Evolutionary conservation across 2,113 vertebrate species (phyloP).

Genomic region (Pseudopipra pipra): DNA sequence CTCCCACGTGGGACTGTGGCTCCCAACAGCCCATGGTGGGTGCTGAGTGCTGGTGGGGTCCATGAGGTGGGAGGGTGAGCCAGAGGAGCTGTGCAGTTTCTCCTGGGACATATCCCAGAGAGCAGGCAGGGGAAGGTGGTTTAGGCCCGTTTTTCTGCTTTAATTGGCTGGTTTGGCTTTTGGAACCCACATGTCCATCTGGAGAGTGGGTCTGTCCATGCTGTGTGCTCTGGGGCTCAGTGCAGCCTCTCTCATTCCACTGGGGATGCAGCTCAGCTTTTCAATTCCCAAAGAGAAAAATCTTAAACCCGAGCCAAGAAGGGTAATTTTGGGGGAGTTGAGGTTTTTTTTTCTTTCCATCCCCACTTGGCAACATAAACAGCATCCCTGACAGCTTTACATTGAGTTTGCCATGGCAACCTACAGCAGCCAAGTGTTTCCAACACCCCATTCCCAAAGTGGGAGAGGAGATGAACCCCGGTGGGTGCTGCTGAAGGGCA

Average conservation of each 20-base stretch:
- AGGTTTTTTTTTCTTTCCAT: neutral
- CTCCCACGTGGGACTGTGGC: rapidly evolving
- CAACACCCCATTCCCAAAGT: neutral
- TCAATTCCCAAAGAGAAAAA: neutral
- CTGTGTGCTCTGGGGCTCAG: neutral
- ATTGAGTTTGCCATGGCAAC: slow-evolving; percentile 74
- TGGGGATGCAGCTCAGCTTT: neutral
- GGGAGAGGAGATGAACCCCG: neutral
- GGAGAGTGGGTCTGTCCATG: rapidly evolving
- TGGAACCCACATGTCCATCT: rapidly evolving
- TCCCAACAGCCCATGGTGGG: neutral
- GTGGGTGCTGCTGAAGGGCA: neutral
- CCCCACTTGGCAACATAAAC: slow-evolving; percentile 48
- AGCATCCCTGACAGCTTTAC: slow-evolving; percentile 51
- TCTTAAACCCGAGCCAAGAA: neutral
- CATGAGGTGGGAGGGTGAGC: rapidly evolving
- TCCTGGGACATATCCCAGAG: rapidly evolving
- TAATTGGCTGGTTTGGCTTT: neutral
- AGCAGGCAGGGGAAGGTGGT: neutral
- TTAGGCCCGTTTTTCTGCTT: rapidly evolving
- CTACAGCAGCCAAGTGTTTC: slow-evolving; percentile 17
- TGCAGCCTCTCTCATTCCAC: neutral
- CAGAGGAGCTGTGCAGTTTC: rapidly evolving
- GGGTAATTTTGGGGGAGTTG: neutral
- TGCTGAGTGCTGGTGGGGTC: neutral